A percentile compares a stretch with the other conserved stretches of the same genome.
Conservation (phyloP, 64 coral and sea anemone genomes). For the Orbicella faveolata region DNA sequence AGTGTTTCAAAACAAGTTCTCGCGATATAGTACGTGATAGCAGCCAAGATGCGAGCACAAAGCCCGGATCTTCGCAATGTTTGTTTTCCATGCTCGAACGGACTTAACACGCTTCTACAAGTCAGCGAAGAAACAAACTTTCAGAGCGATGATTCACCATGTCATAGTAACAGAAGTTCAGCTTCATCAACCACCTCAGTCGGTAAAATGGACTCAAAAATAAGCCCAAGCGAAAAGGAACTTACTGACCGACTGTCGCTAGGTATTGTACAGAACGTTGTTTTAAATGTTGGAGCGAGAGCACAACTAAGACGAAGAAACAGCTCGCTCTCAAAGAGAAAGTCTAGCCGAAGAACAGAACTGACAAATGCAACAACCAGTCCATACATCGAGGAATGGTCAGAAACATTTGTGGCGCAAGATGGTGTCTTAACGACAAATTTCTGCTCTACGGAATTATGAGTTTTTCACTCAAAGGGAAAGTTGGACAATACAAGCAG, state of each 20-base stretch:
- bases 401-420: constrained; percentile 31
- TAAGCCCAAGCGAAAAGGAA: background rate
- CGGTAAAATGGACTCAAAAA: background rate
- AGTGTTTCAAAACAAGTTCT: background rate
- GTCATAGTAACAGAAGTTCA: background rate
- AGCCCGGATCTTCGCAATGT: constrained; percentile 12
- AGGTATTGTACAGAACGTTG: background rate
- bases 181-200: background rate
- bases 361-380: background rate
- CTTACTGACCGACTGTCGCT: background rate
- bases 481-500: too few relatives aligned
- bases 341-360: background rate
- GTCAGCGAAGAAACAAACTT: background rate
- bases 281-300: background rate
- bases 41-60: constrained; percentile 3
- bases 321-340: background rate
- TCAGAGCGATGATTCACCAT: background rate
- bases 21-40: background rate
- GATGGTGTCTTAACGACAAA: constrained; percentile 43
- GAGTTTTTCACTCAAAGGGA: background rate
- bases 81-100: constrained; percentile 9
- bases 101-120: background rate
- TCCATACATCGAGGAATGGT: background rate
- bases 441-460: constrained; percentile 37
- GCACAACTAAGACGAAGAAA: constrained; percentile 19